Base-by-base conservation (phyloP, 2,797 vertebrate genomes). In the Poeciliopsis paucimaculata region DNA sequence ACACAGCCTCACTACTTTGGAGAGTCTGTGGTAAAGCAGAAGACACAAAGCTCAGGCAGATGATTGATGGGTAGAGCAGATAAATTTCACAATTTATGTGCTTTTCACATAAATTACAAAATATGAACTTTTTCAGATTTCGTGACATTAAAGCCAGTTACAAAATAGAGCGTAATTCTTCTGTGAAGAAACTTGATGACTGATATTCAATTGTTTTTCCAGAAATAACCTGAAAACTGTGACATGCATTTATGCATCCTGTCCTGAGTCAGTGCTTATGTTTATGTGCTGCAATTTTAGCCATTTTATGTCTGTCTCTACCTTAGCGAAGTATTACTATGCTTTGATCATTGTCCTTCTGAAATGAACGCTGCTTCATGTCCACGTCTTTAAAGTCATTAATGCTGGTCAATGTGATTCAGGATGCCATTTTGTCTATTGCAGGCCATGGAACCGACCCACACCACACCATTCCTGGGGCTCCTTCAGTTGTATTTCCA, bases 1-100 rank as follows among this genome's bases (percentile, higher is more conserved):
- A 94, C 55, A 99, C 97, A 73, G 95, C 94, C 84, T 95, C 81
- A 46, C 96, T 95, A 60, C 93, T 96, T 91, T 96, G 95, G 79
- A 99, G 84, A 73, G 92, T 95, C 98, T 99, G 90, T 31, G 8
- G n/a, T 16, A 68, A 75, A 34, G 79, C 74, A 75, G 70, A 77
- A 73, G 78, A 73, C 84, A 0, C 9, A 31, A 41, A 26, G 34
- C 23, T 64, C 23, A 47, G 11, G 20, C 20, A 34, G 46, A 66
- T 41, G 10, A 68, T 20, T 5, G 4, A 70, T 43, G 39, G n/a
- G 36, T 43, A 70, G 9, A 68, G 36, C 57, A 1, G 23, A 8
- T 53, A 53, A 3, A 26, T 26, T 11, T 11, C 18, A 0, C 18
- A 49, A 18, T 6, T 16, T 47, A 47, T 18, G 16, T 47, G 16